Evolutionary conservation across 2,113 vertebrate species (phyloP), one percentile per base, ranked within the genome.

Genomic region (Triplophysa siluroides): DNA sequence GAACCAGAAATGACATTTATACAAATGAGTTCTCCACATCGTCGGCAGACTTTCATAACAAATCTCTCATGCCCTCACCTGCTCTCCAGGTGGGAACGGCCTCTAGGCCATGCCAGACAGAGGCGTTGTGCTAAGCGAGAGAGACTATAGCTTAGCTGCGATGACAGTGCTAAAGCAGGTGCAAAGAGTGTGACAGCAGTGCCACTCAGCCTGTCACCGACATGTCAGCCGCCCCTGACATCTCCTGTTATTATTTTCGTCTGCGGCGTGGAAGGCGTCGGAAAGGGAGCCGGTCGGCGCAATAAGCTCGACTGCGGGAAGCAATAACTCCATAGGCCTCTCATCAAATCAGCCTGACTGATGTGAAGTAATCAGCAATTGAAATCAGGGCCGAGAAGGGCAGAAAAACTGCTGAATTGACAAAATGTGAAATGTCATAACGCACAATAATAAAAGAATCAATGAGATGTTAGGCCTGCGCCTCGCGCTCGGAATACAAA

Each of bases 381-480:
- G 88, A 90, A 91, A 92, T 92, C 90, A 89, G 84, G 80, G 43
- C 70, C 62, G 60, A 29, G 58, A 66, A n/a, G 56, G 81, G 61
- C n/a, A 19, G 14, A 73, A 84, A 89, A 38, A 80, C 54, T 86
- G 91, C 90, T 91, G 89, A 91, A 86, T 85, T 88, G 87, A 88
- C 90, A 88, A 90, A 92, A 91, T 89, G 84, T 84, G 87, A 90
- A 92, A 91, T 90, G 89, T 87, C 90, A 88, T 83, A 88, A 90
- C 82, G 83, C 84, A 83, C 85, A 88, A 86, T 91, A 87, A 91
- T 87, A 89, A 87, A 89, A 58, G 76, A 87, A 91, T 91, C 90
- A 85, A 87, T 91, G 89, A 83, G 82, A 78, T 85, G 79, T 88
- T 81, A 87, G 78, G 74, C 83, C 66, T 33, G 26, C 11, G 52